Evolutionary conservation across 2,888 invertebrate species (phyloP).

Genomic region (Leistus spinibarbis): DNA sequence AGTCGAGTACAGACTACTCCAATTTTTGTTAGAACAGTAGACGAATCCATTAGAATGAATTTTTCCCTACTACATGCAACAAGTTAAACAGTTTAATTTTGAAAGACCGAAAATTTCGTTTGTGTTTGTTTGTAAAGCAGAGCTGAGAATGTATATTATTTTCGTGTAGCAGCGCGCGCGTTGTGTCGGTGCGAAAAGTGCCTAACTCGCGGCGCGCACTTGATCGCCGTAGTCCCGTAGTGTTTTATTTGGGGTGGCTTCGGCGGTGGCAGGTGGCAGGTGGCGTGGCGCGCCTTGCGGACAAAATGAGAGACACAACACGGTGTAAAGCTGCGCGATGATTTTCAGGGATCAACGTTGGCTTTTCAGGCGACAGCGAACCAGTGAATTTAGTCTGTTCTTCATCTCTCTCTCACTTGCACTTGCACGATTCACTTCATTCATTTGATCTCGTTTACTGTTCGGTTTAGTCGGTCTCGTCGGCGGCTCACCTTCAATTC

Average conservation of each 20-base stretch:
- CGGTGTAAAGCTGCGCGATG: slow-evolving; percentile 23
- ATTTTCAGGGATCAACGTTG: slow-evolving; percentile 28
- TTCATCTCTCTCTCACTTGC: not conserved
- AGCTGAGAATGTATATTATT: no score
- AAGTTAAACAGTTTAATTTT: no score
- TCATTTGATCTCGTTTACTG: not conserved
- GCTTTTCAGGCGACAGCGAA: slow-evolving; percentile 21
- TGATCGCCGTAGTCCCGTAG: slow-evolving; percentile 3
- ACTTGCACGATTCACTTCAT: not conserved
- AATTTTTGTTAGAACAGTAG: no score
- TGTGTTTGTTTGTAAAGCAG: no score
- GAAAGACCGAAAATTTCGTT: no score
- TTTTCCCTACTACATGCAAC: no score
- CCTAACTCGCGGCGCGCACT: no score
- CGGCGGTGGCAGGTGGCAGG: not conserved
- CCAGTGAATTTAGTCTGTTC: not conserved
- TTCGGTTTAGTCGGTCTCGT: no score
- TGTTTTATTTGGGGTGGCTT: not conserved
- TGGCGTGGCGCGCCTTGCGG: slow-evolving; percentile 7
- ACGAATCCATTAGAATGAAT: no score
- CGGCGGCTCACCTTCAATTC: not conserved
- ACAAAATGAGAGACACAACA: not conserved
- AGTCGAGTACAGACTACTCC: no score
- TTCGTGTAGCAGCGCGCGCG: no score
- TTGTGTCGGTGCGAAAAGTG: no score